Base-by-base conservation (phyloP, 1,140 invertebrate genomes). In the Microplitis demolitor region DNA sequence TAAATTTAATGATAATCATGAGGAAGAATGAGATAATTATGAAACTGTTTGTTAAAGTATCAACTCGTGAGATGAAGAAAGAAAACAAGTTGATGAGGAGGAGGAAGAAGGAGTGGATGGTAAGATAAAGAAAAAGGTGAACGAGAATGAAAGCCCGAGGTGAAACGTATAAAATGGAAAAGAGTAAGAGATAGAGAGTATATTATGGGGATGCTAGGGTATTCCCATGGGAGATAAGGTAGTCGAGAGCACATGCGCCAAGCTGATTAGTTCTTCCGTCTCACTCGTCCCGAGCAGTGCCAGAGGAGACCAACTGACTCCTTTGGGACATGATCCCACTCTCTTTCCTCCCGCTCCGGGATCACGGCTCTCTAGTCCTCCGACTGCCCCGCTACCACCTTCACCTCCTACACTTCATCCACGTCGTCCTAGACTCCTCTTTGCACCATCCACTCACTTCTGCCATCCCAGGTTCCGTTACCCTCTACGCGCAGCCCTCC, bases 231-330 rank as follows among this genome's bases (percentile, higher is more conserved):
- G 83, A 82, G 56, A 71, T 54, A 69, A 76, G 76, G 77, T 72
- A 81, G 81, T 79, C 82, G 80, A 75, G 72, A 72, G 82, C 84
- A 82, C 84, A 82, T 83, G 83, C 82, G 84, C 80, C 82, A 74
- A 77, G 79, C 83, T 84, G 84, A 85, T 85, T 85, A 84, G 84
- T 84, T 84, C 82, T 75, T 81, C 78, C 77, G 69, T 75, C 69
- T 69, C 73, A 74, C 76, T 75, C 67, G 54, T 81, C 82, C 79
- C 81, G 81, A 76, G 77, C 77, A 81, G 81, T 79, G 75, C 81
- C 83, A 83, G 83, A 83, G 82, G 83, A 83, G 83, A 80, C 80
- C 83, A 74, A 79, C 74, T 34, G 72, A 79, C 72, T 84, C 83
- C 83, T 82, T 64, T 73, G 82, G 84, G 84, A 84, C 79, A 78